phyloP scores from a whole-genome alignment of 2,113 vertebrate species.

The Xiphophorus couchianus region DNA sequence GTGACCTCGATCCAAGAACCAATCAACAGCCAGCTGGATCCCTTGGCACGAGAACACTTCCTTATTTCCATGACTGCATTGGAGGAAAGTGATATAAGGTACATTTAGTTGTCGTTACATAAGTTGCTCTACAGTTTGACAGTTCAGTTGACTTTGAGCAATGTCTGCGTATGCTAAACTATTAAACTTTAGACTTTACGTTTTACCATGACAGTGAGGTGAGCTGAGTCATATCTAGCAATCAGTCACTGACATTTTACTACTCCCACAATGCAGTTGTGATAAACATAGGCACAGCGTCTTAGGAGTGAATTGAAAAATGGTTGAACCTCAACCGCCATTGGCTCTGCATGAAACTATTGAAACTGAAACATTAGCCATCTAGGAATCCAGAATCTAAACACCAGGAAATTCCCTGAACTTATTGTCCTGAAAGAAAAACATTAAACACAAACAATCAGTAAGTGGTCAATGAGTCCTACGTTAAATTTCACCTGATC shows the following conservation, averaged over 20 bases:
- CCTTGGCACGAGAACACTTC: conserved; percentile 98
- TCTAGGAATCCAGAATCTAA: no score
- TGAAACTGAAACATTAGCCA: neutral
- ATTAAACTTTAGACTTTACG: neutral
- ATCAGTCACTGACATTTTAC: neutral
- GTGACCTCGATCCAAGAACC: conserved; percentile 96
- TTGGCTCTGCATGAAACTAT: neutral
- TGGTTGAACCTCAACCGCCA: no score
- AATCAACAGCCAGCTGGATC: conserved; percentile 95
- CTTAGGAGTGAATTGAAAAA: no score
- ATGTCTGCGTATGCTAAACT: no score
- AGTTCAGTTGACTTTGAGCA: neutral
- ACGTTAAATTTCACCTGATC: no score
- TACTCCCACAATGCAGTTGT: neutral
- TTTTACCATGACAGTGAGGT: no score
- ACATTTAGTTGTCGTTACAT: neutral
- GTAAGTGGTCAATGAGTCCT: neutral
- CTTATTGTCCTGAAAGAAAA: neutral
- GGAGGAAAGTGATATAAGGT: conserved; percentile 5
- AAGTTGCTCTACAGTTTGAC: neutral
- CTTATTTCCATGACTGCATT: conserved; percentile 96
- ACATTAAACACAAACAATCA: neutral
- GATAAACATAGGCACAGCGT: neutral
- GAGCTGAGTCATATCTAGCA: neutral
- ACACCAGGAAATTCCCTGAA: no score